These are phyloP conservation scores for Morinoia aosen DNA, from an alignment of 2,888 invertebrate genomes.

Conservation along the genomic window DNA sequence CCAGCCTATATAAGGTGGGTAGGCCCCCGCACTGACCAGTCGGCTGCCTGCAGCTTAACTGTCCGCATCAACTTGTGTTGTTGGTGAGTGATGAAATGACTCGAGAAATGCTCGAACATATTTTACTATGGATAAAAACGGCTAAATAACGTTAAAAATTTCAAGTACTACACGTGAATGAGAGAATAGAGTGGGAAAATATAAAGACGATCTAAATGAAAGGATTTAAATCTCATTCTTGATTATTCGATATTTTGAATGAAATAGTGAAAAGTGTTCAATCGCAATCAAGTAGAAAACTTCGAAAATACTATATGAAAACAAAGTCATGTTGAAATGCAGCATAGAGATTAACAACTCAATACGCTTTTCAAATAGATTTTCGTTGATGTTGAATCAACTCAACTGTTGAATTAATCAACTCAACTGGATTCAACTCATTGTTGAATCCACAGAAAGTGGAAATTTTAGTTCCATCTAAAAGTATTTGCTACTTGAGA, in stretches of 20 bases:
- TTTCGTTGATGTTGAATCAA: no score
- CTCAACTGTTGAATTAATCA: no score
- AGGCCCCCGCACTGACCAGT: neutral
- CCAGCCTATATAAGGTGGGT: slow-evolving; percentile 2
- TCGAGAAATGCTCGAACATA: neutral
- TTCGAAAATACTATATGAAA: neutral
- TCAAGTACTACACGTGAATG: neutral
- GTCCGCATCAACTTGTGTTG: slow-evolving; percentile 18
- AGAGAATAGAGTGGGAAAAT: neutral
- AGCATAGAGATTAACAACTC: neutral
- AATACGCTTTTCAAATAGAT: neutral
- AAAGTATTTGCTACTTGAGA: no score
- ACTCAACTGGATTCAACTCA: no score
- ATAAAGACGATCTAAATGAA: no score
- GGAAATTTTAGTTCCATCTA: no score
- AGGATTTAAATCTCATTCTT: no score
- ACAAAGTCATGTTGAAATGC: neutral
- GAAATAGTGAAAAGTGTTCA: neutral
- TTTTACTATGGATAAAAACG: neutral
- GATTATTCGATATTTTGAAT: neutral
- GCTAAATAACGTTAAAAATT: neutral
- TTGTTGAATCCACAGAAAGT: no score
- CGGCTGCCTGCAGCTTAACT: slow-evolving; percentile 20
- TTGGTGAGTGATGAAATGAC: slow-evolving; percentile 30
- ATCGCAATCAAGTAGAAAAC: no score